Base-by-base conservation (phyloP, 2,888 invertebrate genomes). In the Agonopterix arenella region DNA sequence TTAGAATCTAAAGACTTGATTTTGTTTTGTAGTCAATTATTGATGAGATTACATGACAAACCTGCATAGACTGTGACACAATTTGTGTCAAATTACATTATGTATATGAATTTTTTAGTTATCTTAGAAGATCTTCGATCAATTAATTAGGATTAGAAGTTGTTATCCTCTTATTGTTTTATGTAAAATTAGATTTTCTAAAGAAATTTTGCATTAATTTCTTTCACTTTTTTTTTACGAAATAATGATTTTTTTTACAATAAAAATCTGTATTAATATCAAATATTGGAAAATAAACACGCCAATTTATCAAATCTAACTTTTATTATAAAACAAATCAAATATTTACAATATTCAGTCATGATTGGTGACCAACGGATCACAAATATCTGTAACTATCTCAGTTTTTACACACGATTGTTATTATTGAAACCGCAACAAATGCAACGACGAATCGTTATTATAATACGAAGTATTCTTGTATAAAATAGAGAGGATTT, bases 271-370 rank as follows among this genome's bases (percentile, higher is more conserved):
- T 28, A 28, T 5, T 28, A 28, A 5, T 28, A 28, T 28, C 0
- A 7, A 28, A 28, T 28, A 28, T 28, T 28, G 28, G 28, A 28
- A 28, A 28, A 28, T 40, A 53, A 52, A 57, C 67, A 65, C 64
- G 53, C 63, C 58, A 55, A 48, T 42, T 45, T 74, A 72, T 68
- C 72, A 76, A 76, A 76, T 78, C 71, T 78, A 76, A 64, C 28
- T 28, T 76, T 82, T 81, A 79, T 81, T 81, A 80, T 70, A 82
- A 82, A 84, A 80, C 76, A 76, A 79, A 66, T 73, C 58, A 68
- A 68, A 68, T 84, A 85, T 85, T 83, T 85, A 86, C 85, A 86
- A 70, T 82, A 82, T 84, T 88, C 88, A 89, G 88, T 89, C 88
- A 80, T 77, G 67, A 78, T 75, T 49, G 66, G 66, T 64, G 72